Evolutionary conservation across 2,797 vertebrate genomes (phyloP).

Genomic region (Sciurus carolinensis): DNA sequence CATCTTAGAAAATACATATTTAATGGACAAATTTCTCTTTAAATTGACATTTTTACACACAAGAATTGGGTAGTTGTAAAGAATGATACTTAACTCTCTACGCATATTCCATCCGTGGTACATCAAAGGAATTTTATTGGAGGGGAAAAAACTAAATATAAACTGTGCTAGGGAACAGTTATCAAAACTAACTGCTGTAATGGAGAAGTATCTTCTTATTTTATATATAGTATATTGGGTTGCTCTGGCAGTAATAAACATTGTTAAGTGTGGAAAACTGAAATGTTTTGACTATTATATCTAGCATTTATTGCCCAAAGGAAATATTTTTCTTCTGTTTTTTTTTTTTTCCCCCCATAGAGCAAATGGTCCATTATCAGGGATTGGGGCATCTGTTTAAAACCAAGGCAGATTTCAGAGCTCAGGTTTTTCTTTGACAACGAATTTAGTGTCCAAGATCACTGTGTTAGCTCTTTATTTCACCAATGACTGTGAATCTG

Average conservation of each 20-base stretch:
- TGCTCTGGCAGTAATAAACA: conserved; percentile 75
- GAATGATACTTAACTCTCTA: conserved; percentile 52
- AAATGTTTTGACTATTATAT: conserved; percentile 72
- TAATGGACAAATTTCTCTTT: conserved; percentile 68
- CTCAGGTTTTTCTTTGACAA: not conserved
- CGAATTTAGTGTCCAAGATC: not conserved
- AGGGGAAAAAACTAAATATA: conserved; percentile 34
- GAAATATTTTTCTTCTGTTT: conserved; percentile 11
- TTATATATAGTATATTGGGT: conserved; percentile 59
- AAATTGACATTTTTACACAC: conserved; percentile 63
- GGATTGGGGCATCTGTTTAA: not conserved
- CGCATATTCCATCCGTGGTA: not conserved
- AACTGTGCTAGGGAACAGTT: conserved; percentile 50
- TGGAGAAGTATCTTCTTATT: conserved; percentile 63
- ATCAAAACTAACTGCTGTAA: conserved; percentile 72
- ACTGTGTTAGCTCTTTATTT: not conserved
- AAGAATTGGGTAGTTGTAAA: conserved; percentile 51
- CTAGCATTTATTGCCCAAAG: conserved; percentile 68
- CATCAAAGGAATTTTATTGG: conserved; percentile 44
- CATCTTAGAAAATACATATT: conserved; percentile 28
- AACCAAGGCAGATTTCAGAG: not conserved
- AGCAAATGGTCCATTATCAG: conserved; percentile 22
- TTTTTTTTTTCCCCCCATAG: not conserved
- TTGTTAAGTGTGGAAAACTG: conserved; percentile 49
- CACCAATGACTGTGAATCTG: not conserved